Conservation (phyloP, 2,888 invertebrate genomes). For the Osmoderma eremita region DNA sequence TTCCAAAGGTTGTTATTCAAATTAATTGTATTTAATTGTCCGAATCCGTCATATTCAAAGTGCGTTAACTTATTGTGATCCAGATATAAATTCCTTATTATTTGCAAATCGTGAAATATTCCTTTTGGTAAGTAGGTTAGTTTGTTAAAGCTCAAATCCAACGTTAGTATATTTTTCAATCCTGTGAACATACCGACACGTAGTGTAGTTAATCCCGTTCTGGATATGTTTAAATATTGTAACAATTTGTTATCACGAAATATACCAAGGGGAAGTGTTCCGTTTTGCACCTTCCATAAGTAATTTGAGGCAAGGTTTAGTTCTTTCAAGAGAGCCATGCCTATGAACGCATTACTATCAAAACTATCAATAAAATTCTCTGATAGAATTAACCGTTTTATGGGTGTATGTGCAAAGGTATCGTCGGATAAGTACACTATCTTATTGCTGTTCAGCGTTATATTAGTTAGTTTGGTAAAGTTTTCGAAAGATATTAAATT, state of each 20-base stretch:
- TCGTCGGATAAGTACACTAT: neutral
- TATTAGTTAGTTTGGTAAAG: neutral
- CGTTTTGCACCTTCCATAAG: neutral
- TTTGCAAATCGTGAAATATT: slow-evolving; percentile 7
- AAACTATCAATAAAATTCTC: neutral
- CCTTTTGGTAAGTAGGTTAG: slow-evolving; percentile 15
- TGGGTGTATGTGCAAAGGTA: neutral
- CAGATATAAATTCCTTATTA: slow-evolving; percentile 5
- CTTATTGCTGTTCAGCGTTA: neutral
- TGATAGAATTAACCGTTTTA: neutral
- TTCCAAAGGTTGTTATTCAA: slow-evolving; percentile 12
- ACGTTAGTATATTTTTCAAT: neutral
- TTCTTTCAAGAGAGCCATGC: neutral
- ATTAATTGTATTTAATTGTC: neutral
- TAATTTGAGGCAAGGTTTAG: slow-evolving; percentile 10
- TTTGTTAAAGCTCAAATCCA: slow-evolving; percentile 32
- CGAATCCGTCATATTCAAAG: slow-evolving; percentile 21
- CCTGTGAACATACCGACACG: slow-evolving; percentile 25
- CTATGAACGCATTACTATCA: neutral
- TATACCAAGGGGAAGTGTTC: slow-evolving; percentile 16
- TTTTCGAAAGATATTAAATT: slow-evolving; percentile 2
- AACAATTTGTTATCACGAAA: slow-evolving; percentile 18
- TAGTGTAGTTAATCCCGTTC: slow-evolving; percentile 4
- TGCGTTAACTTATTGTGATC: slow-evolving; percentile 22
- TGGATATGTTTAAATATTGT: slow-evolving; percentile 18